Evolutionary conservation across 2,888 invertebrate species (phyloP).

Genomic region (Spodoptera littoralis): DNA sequence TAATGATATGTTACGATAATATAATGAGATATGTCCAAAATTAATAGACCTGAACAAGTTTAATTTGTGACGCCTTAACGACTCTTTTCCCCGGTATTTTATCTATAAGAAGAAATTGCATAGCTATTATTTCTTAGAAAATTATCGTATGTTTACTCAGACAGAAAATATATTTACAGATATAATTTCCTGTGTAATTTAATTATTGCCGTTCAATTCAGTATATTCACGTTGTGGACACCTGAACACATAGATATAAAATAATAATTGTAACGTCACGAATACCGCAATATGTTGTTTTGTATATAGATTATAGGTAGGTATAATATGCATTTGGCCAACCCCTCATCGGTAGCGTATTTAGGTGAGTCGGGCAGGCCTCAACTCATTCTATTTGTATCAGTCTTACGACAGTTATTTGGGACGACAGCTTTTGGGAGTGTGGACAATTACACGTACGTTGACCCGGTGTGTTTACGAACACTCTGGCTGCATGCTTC

Average conservation of each 20-base stretch:
- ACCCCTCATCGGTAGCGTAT: slow-evolving; percentile 34
- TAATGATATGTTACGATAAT: no score
- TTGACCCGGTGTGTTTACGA: slow-evolving; percentile 70
- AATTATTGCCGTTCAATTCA: background rate
- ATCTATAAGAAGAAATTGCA: background rate
- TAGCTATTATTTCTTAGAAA: slow-evolving; percentile 9
- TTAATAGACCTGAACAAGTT: no score
- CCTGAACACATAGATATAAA: slow-evolving; percentile 13
- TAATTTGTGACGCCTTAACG: no score
- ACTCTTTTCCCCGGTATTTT: background rate
- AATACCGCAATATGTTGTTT: slow-evolving; percentile 1
- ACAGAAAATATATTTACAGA: no score
- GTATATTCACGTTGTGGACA: slow-evolving; percentile 19
- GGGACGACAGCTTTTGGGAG: slow-evolving; percentile 69
- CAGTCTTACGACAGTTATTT: slow-evolving; percentile 71
- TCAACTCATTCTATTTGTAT: slow-evolving; percentile 67
- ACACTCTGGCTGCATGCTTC: slow-evolving; percentile 25
- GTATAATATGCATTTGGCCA: slow-evolving; percentile 19
- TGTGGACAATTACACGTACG: slow-evolving; percentile 74
- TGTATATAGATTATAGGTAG: slow-evolving; percentile 11
- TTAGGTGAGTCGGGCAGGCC: slow-evolving; percentile 53
- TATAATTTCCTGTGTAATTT: no score
- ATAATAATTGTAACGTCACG: background rate
- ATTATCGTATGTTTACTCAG: slow-evolving; percentile 11
- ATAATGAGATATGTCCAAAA: no score